Base-by-base conservation (phyloP, 2,113 vertebrate genomes). In the Leucoraja erinaceus region DNA sequence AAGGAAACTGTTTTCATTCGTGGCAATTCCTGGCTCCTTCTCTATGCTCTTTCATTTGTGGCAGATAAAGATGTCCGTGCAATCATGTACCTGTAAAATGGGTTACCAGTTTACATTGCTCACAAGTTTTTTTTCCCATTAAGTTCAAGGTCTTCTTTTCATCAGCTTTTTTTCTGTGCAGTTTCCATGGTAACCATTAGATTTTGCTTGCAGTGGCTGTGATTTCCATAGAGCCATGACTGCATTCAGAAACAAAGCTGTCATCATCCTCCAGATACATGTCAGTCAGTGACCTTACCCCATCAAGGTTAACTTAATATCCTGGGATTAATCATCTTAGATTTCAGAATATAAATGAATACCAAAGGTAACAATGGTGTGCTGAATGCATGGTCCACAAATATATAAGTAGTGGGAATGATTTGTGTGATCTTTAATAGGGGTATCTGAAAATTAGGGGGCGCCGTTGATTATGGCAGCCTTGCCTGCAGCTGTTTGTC, bases 131-230 rank as follows among this genome's bases (percentile, higher is more conserved):
- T 63, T 88, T 86, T 31, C 38, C 83, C 59, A 31, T n/a, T 63
- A 12, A 63, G 63, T n/a, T 66, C 59, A 18, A 14, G 28, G 31
- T 66, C 59, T 63, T 31, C 2, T 6, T 0, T 31, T 25, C 75
- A 79, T 79, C 78, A 61, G 28, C 25, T 12, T 86, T 61, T 25
- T 47, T 1, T 59, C 28, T 14, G 7, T 61, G 28, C 59, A 63
- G 59, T 88, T 88, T 66, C 83, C 83, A 88, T 88, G 83, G 83
- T 66, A 88, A 88, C 83, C 83, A 31, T 18, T 31, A 63, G 59
- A 63, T 88, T 63, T 88, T 33, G 59, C 56, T 63, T 16, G 11
- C 12, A 16, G 4, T 31, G 59, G 28, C 56, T 33, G n/a, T 88
- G 28, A 88, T 88, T 88, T 63, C 63, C 61, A 88, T 88, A 88